phyloP scores from a whole-genome alignment of 2,113 vertebrate genomes.

The Chaetodon auriga region DNA sequence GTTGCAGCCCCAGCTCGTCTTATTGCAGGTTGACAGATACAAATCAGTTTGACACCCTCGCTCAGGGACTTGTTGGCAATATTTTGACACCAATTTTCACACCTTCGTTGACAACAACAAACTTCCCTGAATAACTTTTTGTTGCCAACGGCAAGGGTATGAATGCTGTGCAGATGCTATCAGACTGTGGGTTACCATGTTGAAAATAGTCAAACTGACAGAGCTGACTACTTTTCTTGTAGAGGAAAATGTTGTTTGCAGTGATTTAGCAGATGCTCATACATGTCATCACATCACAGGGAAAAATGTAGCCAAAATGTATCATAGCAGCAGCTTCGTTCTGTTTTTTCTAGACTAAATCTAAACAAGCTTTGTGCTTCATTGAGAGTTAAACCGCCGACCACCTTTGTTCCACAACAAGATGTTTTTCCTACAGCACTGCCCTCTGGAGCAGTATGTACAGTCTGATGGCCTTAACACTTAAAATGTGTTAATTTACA shows the following conservation, averaged over 20 bases:
- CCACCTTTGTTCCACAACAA: no score
- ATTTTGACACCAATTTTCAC: slow-evolving; percentile 11
- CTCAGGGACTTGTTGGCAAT: background rate
- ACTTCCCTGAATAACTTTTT: background rate
- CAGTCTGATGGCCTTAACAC: background rate
- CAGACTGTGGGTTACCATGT: background rate
- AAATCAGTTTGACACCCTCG: background rate
- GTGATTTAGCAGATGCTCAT: background rate
- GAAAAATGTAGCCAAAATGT: background rate
- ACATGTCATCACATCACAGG: background rate
- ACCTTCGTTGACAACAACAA: background rate
- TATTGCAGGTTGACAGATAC: background rate
- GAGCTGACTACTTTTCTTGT: background rate
- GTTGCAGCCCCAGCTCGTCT: background rate
- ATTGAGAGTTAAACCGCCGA: no score
- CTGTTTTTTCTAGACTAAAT: no score
- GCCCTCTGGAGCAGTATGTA: background rate
- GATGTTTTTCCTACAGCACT: no score
- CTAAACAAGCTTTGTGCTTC: no score
- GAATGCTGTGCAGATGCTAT: background rate
- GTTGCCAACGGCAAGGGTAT: background rate
- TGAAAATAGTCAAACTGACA: background rate
- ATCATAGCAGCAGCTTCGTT: background rate
- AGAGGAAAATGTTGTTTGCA: background rate
- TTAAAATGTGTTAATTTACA: background rate